A percentile compares a stretch with the other conserved stretches of the same genome.
These are phyloP conservation scores for Struthio camelus DNA, from an alignment of 2,113 vertebrate genomes.

Conservation along the genomic window DNA sequence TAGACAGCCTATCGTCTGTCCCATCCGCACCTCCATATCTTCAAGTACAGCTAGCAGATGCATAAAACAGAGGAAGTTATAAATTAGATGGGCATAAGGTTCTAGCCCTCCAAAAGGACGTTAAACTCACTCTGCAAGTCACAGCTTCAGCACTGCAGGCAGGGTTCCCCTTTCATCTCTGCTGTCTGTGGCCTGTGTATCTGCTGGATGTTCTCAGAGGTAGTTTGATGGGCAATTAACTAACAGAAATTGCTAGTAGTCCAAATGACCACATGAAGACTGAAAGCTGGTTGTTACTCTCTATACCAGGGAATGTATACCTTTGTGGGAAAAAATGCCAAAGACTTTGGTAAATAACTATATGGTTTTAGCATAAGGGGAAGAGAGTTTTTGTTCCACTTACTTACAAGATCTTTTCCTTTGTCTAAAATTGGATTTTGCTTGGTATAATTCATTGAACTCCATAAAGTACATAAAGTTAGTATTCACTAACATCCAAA, in stretches of 20 bases:
- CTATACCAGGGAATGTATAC: neutral
- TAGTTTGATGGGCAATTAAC: neutral
- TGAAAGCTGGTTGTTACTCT: neutral
- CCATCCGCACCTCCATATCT: neutral
- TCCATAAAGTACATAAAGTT: neutral
- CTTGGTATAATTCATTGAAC: neutral
- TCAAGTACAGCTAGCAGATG: neutral
- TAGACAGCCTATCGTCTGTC: neutral
- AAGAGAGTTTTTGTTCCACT: neutral
- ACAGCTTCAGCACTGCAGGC: neutral
- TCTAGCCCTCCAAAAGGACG: neutral
- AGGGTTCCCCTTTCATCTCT: neutral
- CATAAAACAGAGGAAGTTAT: neutral
- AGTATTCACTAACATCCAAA: neutral
- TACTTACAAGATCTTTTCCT: neutral
- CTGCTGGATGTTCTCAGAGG: neutral
- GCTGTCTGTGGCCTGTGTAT: neutral
- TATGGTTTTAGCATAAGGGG: neutral
- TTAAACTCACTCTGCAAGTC: neutral
- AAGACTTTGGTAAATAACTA: neutral
- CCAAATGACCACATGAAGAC: neutral
- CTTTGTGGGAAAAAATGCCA: neutral
- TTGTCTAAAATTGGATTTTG: conserved; percentile 18
- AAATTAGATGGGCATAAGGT: accelerated
- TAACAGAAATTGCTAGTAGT: neutral